These are phyloP conservation scores for Sesia apiformis DNA, from an alignment of 2,888 invertebrate genomes.

Conservation along the genomic window DNA sequence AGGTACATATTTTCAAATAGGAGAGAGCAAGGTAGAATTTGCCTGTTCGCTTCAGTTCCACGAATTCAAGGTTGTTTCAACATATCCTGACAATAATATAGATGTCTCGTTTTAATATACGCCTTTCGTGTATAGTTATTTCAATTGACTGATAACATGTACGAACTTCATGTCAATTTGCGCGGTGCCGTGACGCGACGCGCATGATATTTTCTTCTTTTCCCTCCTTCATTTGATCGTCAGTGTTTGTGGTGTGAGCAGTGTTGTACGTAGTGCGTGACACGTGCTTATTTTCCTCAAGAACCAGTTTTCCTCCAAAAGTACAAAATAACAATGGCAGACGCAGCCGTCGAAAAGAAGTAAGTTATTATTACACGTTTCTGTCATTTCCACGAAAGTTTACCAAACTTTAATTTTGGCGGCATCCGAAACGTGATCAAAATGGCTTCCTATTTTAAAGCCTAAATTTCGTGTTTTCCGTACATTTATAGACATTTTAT, in stretches of 20 bases:
- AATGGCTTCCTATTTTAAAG: slow-evolving; percentile 70
- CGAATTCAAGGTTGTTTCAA: slow-evolving; percentile 55
- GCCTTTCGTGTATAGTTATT: slow-evolving; percentile 17
- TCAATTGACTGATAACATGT: slow-evolving; percentile 34
- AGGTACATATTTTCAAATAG: slow-evolving; percentile 24
- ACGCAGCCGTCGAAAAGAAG: slow-evolving; percentile 80
- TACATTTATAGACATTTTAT: slow-evolving; percentile 8
- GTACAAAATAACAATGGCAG: slow-evolving; percentile 75
- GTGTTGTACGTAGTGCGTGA: slow-evolving; percentile 51
- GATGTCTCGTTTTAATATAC: slow-evolving; percentile 29
- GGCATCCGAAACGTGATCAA: slow-evolving; percentile 67
- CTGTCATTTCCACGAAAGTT: slow-evolving; percentile 19
- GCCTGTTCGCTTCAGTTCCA: slow-evolving; percentile 19
- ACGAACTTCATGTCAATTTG: slow-evolving; percentile 35
- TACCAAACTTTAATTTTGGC: slow-evolving; percentile 44
- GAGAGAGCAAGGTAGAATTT: slow-evolving; percentile 45
- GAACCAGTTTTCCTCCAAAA: slow-evolving; percentile 30
- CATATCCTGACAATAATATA: slow-evolving; percentile 15
- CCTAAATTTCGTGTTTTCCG: slow-evolving; percentile 34
- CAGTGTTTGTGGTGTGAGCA: slow-evolving; percentile 68
- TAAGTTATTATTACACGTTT: slow-evolving; percentile 61
- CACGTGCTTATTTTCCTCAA: slow-evolving; percentile 54
- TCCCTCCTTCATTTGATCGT: slow-evolving; percentile 66
- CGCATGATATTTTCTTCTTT: slow-evolving; percentile 53
- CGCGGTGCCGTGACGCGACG: slow-evolving; percentile 46